These are phyloP conservation scores for Rhinichthys klamathensis DNA, from an alignment of 2,113 vertebrate genomes.

Conservation along the genomic window DNA sequence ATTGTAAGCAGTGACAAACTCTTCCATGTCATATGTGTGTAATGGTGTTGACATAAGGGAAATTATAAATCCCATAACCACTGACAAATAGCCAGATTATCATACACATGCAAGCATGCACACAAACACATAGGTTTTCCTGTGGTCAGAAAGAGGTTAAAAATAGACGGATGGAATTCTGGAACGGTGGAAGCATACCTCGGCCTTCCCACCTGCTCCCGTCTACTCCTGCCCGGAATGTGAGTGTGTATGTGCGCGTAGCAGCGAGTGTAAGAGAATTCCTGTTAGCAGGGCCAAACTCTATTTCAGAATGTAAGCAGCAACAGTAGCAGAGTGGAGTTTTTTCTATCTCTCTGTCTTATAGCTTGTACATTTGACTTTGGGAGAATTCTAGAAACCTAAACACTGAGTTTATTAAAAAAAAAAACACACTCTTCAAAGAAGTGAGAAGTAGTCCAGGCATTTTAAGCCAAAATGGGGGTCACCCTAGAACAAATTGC, in stretches of 20 bases:
- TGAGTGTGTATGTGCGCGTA: constrained; percentile 13
- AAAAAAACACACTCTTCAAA: neutral
- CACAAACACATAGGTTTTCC: constrained; percentile 49
- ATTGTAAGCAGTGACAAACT: neutral
- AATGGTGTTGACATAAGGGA: neutral
- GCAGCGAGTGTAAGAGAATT: constrained; percentile 14
- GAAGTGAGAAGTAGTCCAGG: neutral
- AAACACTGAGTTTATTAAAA: neutral
- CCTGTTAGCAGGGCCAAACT: constrained; percentile 23
- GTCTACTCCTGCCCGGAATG: constrained; percentile 50
- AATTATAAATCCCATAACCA: neutral
- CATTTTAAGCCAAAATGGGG: no score
- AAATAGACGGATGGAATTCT: constrained; percentile 59
- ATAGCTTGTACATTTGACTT: constrained; percentile 12
- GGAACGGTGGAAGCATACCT: constrained; percentile 52
- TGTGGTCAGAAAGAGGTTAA: constrained; percentile 49
- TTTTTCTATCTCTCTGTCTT: constrained; percentile 42
- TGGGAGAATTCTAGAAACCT: neutral
- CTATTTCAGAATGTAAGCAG: constrained; percentile 39
- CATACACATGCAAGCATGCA: neutral
- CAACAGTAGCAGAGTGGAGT: neutral
- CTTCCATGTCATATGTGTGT: neutral
- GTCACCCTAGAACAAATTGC: no score
- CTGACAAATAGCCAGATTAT: constrained; percentile 7
- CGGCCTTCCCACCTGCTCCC: constrained; percentile 57